Conservation (phyloP, 2,113 vertebrate genomes). For the Stegostoma tigrinum region DNA sequence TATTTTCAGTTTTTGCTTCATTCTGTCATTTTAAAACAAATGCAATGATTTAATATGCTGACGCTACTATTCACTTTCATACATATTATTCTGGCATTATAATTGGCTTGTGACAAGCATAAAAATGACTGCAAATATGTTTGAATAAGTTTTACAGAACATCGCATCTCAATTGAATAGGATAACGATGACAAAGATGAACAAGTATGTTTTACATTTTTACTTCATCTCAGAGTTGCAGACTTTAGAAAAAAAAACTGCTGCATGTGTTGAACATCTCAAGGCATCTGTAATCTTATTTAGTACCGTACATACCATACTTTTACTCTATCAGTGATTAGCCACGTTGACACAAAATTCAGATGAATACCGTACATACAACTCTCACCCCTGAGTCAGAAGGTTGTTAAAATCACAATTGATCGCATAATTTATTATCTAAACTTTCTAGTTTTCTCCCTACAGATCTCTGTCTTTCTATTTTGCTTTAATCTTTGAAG, state of each 20-base stretch:
- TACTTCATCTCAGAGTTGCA: not conserved
- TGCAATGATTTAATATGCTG: not conserved
- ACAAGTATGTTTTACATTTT: not conserved
- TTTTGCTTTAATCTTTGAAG: too few relatives aligned
- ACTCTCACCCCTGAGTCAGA: not conserved
- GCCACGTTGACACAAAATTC: not conserved
- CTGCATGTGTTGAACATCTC: not conserved
- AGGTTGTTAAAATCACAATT: not conserved
- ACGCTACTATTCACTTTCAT: not conserved
- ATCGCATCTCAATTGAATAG: not conserved
- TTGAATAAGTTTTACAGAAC: not conserved
- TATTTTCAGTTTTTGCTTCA: not conserved
- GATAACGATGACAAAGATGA: not conserved
- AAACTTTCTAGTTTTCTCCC: too few relatives aligned
- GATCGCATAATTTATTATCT: not conserved
- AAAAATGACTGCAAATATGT: constrained; percentile 8
- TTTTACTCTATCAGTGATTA: not conserved
- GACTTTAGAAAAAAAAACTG: not conserved
- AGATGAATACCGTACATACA: not conserved
- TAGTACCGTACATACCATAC: too few relatives aligned
- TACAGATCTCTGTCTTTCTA: too few relatives aligned
- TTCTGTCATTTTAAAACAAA: not conserved
- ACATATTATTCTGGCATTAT: not conserved
- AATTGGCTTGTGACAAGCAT: not conserved
- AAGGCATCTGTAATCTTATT: not conserved